A percentile compares a stretch with the other conserved stretches of the same genome.
phyloP scores from a whole-genome alignment of 2,888 invertebrate genomes.

The Drosophila fulvimacula region DNA sequence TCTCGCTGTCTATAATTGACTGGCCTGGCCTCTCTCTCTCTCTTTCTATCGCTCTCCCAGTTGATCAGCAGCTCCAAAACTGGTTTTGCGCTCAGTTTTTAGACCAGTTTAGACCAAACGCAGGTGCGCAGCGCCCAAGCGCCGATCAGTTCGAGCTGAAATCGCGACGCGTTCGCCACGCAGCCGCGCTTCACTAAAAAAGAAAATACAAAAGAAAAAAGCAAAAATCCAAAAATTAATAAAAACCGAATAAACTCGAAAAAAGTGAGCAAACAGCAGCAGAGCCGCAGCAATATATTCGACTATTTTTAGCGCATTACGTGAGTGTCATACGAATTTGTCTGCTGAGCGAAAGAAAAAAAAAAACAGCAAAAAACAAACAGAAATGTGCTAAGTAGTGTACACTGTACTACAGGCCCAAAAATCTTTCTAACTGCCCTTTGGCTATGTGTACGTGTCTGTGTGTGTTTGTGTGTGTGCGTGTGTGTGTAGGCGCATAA shows the following conservation, averaged over 20 bases:
- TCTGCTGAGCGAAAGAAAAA: constrained; percentile 14
- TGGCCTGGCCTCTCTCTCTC: neutral
- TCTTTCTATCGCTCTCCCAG: neutral
- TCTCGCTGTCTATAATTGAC: neutral
- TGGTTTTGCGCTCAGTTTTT: constrained; percentile 27
- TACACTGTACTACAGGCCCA: constrained; percentile 38
- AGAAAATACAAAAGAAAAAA: neutral
- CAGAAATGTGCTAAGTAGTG: constrained; percentile 42
- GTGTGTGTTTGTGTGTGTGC: constrained; percentile 46
- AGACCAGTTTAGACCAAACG: constrained; percentile 50
- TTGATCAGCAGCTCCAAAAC: constrained; percentile 29
- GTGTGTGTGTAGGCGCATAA: constrained; percentile 68
- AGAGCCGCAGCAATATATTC: constrained; percentile 47
- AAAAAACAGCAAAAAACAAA: constrained; percentile 32
- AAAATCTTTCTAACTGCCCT: constrained; percentile 56
- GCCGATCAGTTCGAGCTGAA: constrained; percentile 64
- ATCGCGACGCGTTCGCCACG: constrained; percentile 53
- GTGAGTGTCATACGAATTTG: constrained; percentile 75
- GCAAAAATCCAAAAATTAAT: constrained; percentile 11
- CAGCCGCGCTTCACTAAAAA: constrained; percentile 28
- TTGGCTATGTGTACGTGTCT: constrained; percentile 25
- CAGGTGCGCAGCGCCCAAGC: constrained; percentile 61
- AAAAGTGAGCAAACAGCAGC: constrained; percentile 22
- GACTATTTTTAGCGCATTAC: constrained; percentile 78
- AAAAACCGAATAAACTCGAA: constrained; percentile 36